Base-by-base conservation (phyloP, 2,797 vertebrate genomes). In the Gallirallus australis region DNA sequence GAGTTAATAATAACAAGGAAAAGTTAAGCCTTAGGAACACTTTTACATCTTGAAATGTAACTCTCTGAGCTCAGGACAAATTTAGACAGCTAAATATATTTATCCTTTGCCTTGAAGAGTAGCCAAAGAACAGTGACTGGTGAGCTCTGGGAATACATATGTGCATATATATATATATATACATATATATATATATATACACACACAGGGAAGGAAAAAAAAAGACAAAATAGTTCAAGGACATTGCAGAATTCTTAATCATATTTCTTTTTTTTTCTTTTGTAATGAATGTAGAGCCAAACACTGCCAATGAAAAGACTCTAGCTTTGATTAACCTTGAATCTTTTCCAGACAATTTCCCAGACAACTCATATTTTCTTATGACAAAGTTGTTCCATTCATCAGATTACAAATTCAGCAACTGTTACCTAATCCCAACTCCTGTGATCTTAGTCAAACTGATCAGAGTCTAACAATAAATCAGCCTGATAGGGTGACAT, bases 21-120 rank as follows among this genome's bases (percentile, higher is more conserved):
- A 89, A 37, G 3, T 80, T 80, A 80, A 83, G 42, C 30, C 45
- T 81, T 81, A 71, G 24, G 75, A 89, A 65, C 21, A 42, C 18
- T 71, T 85, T 91, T 75, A 63, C n/a, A 39, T 68, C 39, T 78
- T 70, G 28, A 85, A 87, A 68, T 82, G 37, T 48, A 84, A 56
- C 15, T 40, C n/a, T 75, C 30, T 50, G 52, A 82, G 10, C 9
- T 82, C 42, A 48, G 28, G 5, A 92, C 61, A 75, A 78, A 65
- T 92, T 83, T 71, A 76, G 42, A 57, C 11, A 75, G n/a, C 4
- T 21, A 54, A 24, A 56, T 82, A 33, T 59, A 45, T 81, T 75
- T 69, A 35, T 72, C n/a, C 19, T 82, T 71, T 57, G 3, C 37
- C 59, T 92, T 77, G 52, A 87, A 73, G 6, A 82, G 5, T 11